Percentiles rank a stretch among this genome's conserved stretches.
Evolutionary conservation across 2,113 vertebrate species (phyloP).

Genomic region (Rattus rattus): DNA sequence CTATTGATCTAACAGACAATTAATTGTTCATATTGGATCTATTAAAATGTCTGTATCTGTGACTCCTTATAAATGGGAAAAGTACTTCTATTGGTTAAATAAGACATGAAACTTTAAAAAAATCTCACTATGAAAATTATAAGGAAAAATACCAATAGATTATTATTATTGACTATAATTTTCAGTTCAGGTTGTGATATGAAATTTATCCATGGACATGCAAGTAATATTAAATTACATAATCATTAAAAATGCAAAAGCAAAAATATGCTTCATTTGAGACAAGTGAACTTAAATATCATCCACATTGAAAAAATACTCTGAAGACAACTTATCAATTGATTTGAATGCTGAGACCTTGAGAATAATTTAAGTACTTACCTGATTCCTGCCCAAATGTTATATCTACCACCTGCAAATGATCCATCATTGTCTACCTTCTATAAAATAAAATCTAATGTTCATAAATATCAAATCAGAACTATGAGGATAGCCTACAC

Average conservation of each 20-base stretch:
- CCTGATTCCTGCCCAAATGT: constrained; percentile 37
- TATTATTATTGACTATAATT: not conserved
- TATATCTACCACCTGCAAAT: not conserved
- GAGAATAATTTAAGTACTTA: constrained; percentile 47
- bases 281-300: not conserved
- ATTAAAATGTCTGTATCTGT: not conserved
- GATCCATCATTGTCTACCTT: not conserved
- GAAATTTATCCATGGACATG: not conserved
- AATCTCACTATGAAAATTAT: not conserved
- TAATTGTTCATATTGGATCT: not conserved
- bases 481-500: not conserved
- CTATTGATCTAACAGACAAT: not conserved
- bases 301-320: constrained; percentile 16
- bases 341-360: constrained; percentile 13
- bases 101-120: not conserved
- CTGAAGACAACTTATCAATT: constrained; percentile 22
- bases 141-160: not conserved
- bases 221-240: not conserved
- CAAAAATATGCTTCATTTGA: constrained; percentile 34
- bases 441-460: constrained; percentile 17
- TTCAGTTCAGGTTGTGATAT: not conserved
- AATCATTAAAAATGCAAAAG: not conserved
- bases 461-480: constrained; percentile 26
- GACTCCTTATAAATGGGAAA: not conserved
- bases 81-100: not conserved